These are phyloP conservation scores for Eucriotettix oculatus DNA, from an alignment of 2,888 invertebrate species.

Conservation along the genomic window DNA sequence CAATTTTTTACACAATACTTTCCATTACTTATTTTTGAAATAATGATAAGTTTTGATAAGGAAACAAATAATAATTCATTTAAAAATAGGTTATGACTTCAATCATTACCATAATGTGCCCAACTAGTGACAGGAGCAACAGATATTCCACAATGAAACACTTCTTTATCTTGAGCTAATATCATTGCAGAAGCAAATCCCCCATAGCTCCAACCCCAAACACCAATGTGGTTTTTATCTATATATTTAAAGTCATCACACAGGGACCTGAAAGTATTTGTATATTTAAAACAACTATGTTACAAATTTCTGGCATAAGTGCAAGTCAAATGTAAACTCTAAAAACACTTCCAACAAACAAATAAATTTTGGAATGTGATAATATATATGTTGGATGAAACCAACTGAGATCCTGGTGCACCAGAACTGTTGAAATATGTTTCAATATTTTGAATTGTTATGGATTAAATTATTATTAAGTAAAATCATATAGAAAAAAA, in stretches of 20 bases:
- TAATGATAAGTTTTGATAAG: background rate
- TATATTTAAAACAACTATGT: no score
- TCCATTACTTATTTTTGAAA: background rate
- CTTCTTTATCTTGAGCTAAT: constrained; percentile 55
- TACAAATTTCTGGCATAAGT: no score
- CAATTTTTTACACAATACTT: constrained; percentile 3
- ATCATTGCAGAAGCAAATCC: constrained; percentile 71
- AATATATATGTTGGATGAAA: no score
- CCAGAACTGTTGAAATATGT: constrained; percentile 37
- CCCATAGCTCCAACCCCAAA: constrained; percentile 81
- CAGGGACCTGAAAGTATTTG: constrained; percentile 35
- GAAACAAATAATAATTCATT: background rate
- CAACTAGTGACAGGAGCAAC: constrained; percentile 79
- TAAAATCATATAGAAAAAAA: no score
- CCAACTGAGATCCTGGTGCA: constrained; percentile 69
- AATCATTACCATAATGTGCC: constrained; percentile 51
- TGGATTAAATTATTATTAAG: no score
- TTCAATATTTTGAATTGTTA: no score
- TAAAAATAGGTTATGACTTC: background rate
- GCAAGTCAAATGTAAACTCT: no score
- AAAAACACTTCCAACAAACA: no score
- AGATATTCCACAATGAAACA: constrained; percentile 71
- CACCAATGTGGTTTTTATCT: constrained; percentile 61
- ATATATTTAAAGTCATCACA: constrained; percentile 66
- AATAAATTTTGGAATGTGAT: no score